Percentiles rank a stretch among this genome's conserved stretches.
Conservation (phyloP, 2,888 invertebrate species). For the Diadegma fenestrale region DNA sequence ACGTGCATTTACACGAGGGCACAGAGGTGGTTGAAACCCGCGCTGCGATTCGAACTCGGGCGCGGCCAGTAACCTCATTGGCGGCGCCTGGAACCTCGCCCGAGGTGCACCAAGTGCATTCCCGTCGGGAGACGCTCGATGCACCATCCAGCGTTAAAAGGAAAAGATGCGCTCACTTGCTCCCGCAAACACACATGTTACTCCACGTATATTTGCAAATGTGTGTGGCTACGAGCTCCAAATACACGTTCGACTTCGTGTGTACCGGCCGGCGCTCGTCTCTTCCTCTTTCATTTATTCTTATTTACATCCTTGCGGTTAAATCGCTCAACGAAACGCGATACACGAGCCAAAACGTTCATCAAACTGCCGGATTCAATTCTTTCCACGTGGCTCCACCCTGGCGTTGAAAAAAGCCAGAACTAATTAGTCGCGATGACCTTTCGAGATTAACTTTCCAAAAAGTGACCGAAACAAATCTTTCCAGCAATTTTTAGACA, state of each 20-base stretch:
- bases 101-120: slow-evolving; percentile 72
- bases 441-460: slow-evolving; percentile 31
- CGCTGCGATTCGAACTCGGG: slow-evolving; percentile 71
- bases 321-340: slow-evolving; percentile 17
- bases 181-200: neutral
- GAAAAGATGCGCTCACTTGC: slow-evolving; percentile 32
- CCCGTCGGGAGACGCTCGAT: slow-evolving; percentile 62
- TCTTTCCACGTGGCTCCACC: slow-evolving; percentile 28
- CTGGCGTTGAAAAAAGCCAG: slow-evolving; percentile 41
- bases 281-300: slow-evolving; percentile 51
- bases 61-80: slow-evolving; percentile 74
- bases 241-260: slow-evolving; percentile 25
- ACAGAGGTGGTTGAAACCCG: slow-evolving; percentile 6
- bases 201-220: slow-evolving; percentile 20
- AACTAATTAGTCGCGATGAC: slow-evolving; percentile 50
- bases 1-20: neutral
- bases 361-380: slow-evolving; percentile 45
- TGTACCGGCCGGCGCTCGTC: slow-evolving; percentile 12
- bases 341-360: slow-evolving; percentile 26
- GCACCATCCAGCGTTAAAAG: slow-evolving; percentile 30
- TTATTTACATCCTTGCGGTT: slow-evolving; percentile 29
- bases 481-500: neutral
- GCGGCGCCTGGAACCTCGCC: slow-evolving; percentile 74
- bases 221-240: slow-evolving; percentile 39
- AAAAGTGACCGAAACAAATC: neutral